Evolutionary conservation across 2,888 invertebrate genomes (phyloP).

Genomic region (Litoditis marina): DNA sequence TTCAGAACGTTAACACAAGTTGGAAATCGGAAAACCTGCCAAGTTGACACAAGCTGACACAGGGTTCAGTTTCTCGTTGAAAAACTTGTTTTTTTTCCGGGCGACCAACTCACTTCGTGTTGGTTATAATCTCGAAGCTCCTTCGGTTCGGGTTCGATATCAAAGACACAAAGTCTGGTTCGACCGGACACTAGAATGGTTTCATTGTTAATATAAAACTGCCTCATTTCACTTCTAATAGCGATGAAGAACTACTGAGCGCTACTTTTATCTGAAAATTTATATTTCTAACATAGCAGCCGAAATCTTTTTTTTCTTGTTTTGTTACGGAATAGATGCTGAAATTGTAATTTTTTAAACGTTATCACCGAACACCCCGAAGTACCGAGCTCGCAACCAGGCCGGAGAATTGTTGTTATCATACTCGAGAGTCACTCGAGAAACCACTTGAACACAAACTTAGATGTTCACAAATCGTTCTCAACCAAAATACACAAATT

Average conservation of each 20-base stretch:
- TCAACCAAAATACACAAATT: too few relatives aligned
- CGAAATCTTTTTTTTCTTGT: too few relatives aligned
- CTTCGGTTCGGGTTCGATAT: conserved; percentile 31
- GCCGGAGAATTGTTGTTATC: too few relatives aligned
- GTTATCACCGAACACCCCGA: too few relatives aligned
- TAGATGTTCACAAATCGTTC: too few relatives aligned
- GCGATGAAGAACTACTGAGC: neutral
- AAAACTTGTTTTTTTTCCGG: neutral
- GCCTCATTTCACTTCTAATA: neutral
- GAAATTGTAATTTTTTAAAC: too few relatives aligned
- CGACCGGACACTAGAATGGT: conserved; percentile 4
- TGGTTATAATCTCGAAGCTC: conserved; percentile 37
- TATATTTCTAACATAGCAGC: neutral
- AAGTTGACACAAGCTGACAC: too few relatives aligned
- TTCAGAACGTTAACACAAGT: neutral
- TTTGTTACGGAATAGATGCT: too few relatives aligned
- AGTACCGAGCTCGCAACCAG: too few relatives aligned
- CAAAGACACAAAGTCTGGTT: conserved; percentile 31
- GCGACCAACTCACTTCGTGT: conserved; percentile 29
- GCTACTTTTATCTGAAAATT: neutral
- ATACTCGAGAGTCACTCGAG: too few relatives aligned
- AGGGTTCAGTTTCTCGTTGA: neutral
- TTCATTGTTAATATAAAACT: neutral
- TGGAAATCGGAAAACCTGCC: neutral
- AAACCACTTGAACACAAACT: too few relatives aligned